phyloP scores from a whole-genome alignment of 2,888 invertebrate genomes.

The Drosophila emarginata region DNA sequence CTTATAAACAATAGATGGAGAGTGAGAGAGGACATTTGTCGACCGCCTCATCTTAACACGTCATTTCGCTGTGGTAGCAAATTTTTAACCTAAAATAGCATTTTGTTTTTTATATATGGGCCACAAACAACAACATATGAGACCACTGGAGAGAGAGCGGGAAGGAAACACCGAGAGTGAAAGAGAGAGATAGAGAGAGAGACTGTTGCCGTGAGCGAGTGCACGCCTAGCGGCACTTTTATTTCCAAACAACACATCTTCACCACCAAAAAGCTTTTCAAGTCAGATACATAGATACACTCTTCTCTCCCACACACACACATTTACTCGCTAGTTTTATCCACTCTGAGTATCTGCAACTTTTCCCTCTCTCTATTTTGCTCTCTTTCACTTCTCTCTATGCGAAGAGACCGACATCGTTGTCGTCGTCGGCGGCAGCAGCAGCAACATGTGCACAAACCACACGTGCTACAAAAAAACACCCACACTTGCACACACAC shows the following conservation, averaged over 20 bases:
- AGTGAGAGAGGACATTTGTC: slow-evolving; percentile 13
- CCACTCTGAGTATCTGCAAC: slow-evolving; percentile 16
- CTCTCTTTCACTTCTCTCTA: slow-evolving; percentile 26
- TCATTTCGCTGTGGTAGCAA: slow-evolving; percentile 57
- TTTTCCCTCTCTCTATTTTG: slow-evolving; percentile 12
- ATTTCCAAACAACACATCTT: slow-evolving; percentile 56
- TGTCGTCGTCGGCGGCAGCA: slow-evolving; percentile 14
- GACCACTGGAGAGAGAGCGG: neutral
- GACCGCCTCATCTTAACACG: slow-evolving; percentile 40
- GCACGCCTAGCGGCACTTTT: slow-evolving; percentile 73
- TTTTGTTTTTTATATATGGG: slow-evolving; percentile 35
- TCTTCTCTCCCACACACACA: slow-evolving; percentile 3
- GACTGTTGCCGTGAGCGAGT: slow-evolving; percentile 42
- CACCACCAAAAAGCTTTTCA: slow-evolving; percentile 16
- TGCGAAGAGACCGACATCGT: neutral
- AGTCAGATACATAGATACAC: slow-evolving; percentile 10
- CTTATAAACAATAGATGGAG: slow-evolving; percentile 2
- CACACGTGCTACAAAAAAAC: slow-evolving; percentile 75
- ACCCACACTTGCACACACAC: slow-evolving; percentile 35
- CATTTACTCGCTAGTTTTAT: slow-evolving; percentile 32
- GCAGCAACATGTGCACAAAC: slow-evolving; percentile 76
- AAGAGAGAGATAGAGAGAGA: slow-evolving; percentile 28
- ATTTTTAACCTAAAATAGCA: slow-evolving; percentile 73
- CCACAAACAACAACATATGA: slow-evolving; percentile 43
- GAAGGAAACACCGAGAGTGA: neutral